Evolutionary conservation across 2,888 invertebrate genomes (phyloP).

Genomic region (Euclidia mi): DNA sequence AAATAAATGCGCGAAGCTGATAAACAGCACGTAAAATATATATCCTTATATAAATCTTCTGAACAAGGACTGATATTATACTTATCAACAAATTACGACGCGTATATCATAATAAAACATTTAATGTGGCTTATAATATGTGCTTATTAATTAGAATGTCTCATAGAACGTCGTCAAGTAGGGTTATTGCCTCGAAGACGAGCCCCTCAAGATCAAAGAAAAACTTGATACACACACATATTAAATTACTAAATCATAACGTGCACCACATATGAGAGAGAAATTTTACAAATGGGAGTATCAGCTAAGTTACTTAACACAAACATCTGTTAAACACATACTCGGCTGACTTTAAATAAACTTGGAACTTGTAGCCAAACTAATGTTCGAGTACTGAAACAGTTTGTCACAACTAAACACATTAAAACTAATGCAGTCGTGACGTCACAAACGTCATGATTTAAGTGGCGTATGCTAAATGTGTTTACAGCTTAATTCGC

Average conservation of each 20-base stretch:
- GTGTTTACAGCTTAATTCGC: conserved; percentile 70
- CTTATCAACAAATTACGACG: too few relatives aligned
- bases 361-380: conserved; percentile 23
- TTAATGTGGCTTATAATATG: too few relatives aligned
- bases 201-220: conserved; percentile 19
- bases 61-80: too few relatives aligned
- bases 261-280: conserved; percentile 23
- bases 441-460: conserved; percentile 42
- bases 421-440: conserved; percentile 49
- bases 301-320: conserved; percentile 30
- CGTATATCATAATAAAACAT: too few relatives aligned
- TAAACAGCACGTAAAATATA: too few relatives aligned
- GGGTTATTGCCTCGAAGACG: neutral
- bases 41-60: too few relatives aligned
- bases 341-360: conserved; percentile 28
- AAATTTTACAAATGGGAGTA: conserved; percentile 32
- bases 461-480: conserved; percentile 60
- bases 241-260: conserved; percentile 39
- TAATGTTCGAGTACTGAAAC: conserved; percentile 28
- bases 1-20: too few relatives aligned
- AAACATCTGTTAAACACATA: conserved; percentile 52
- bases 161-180: neutral
- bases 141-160: too few relatives aligned
- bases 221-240: conserved; percentile 18
- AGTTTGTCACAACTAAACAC: conserved; percentile 45